Base-by-base conservation (phyloP, 1,140 invertebrate genomes). In the Nephila pilipes region DNA sequence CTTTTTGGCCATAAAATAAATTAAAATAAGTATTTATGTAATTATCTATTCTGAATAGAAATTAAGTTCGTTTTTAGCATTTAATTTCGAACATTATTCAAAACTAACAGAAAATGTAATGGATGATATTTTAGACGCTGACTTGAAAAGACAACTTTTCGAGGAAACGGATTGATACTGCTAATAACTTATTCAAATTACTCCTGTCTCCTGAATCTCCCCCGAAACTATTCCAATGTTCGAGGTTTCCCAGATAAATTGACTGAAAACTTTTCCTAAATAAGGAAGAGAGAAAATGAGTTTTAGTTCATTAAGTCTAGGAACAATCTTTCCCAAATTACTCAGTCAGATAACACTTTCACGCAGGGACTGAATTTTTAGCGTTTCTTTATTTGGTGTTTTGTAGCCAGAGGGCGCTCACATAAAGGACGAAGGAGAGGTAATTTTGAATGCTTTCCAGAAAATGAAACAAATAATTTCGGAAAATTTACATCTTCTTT, bases 131-230 rank as follows among this genome's bases (percentile, higher is more conserved):
- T 18, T 29, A 18, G 18, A 29, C 12, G 2, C 14, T 29, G 69
- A 29, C 69, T 18, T 75, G 69, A 20, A 75, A 32, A 75, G 69
- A 75, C 29, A 75, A 32, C 69, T 75, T 36, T 36, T 75, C 63
- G 46, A 6, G 3, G 25, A 6, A 2, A 0, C 29, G 1, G 29
- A 36, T 29, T 75, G 63, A 69, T 69, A 25, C 14, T 69, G 25
- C 69, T 75, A 75, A 75, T 75, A 75, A 32, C 32, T 75, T 36
- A 75, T 75, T 75, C 69, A 75, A 75, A 75, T 75, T 32, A 36
- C 29, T 75, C 25, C 16, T 36, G 29, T 75, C 65, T 75, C 69
- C 69, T 18, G 3, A 32, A 32, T 14, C 69, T 36, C 29, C 69
- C 10, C 69, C 16, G 18, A 20, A 22, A 58, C 58, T 20, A 22